A percentile compares a stretch with the other conserved stretches of the same genome.
These are phyloP conservation scores for Arctocebus calabarensis DNA, from an alignment of 2,797 vertebrate species.

Conservation along the genomic window DNA sequence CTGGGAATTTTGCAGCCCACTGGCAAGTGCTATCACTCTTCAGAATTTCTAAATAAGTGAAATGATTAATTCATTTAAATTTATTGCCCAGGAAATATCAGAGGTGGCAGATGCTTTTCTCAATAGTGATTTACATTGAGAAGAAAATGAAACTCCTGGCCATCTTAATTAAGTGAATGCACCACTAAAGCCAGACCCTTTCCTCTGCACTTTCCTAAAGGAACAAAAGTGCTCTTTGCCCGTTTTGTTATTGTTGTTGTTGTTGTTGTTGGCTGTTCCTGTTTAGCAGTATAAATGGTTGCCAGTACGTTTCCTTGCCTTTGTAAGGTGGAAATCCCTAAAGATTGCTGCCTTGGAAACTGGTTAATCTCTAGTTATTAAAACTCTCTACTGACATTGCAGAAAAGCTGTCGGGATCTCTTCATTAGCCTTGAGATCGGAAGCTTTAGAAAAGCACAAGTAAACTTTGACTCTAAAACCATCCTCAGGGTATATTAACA, in stretches of 20 bases:
- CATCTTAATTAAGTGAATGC: constrained; percentile 85
- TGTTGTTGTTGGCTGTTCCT: neutral
- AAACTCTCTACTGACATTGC: constrained; percentile 87
- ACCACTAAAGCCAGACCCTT: constrained; percentile 85
- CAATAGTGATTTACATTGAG: constrained; percentile 82
- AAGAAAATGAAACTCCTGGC: constrained; percentile 86
- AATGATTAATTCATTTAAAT: constrained; percentile 87
- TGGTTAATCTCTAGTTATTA: constrained; percentile 91
- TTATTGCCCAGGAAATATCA: constrained; percentile 83
- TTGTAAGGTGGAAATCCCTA: constrained; percentile 80
- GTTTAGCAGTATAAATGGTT: constrained; percentile 68
- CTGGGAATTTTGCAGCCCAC: constrained; percentile 68
- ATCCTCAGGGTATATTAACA: constrained; percentile 76
- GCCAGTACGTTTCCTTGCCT: constrained; percentile 29
- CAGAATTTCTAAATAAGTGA: constrained; percentile 78
- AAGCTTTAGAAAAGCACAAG: constrained; percentile 81
- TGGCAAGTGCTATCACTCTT: constrained; percentile 78
- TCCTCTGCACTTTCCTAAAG: constrained; percentile 72
- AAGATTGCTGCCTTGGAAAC: constrained; percentile 87
- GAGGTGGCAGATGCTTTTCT: constrained; percentile 84
- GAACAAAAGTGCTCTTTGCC: constrained; percentile 58
- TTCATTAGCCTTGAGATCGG: constrained; percentile 84
- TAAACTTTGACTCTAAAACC: constrained; percentile 78
- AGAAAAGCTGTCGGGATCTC: constrained; percentile 84
- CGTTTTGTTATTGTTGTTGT: neutral